Evolutionary conservation across 2,113 vertebrate genomes (phyloP).

Genomic region (Crotalus tigris): DNA sequence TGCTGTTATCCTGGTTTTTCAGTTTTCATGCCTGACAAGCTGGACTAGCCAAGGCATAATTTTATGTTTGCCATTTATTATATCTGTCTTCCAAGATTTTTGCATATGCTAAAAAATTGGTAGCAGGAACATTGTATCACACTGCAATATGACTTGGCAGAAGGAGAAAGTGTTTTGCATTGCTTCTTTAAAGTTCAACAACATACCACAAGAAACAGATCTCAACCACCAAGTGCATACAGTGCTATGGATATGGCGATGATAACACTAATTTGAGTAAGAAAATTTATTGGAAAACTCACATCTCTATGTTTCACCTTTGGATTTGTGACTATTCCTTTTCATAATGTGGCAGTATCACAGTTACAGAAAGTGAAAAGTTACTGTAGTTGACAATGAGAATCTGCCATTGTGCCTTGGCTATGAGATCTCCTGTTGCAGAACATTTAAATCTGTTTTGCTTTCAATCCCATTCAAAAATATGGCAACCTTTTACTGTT

Average conservation of each 20-base stretch:
- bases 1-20: neutral
- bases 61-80: neutral
- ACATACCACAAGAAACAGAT: neutral
- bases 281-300: neutral
- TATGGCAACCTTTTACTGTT: neutral
- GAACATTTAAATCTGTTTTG: conserved; percentile 36
- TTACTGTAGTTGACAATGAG: conserved; percentile 36
- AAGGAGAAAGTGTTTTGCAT: neutral
- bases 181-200: neutral
- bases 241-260: neutral
- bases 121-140: neutral
- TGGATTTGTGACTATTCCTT: neutral
- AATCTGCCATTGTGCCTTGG: conserved; percentile 46
- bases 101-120: neutral
- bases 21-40: neutral
- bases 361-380: neutral
- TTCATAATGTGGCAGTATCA: neutral
- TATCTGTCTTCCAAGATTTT: neutral
- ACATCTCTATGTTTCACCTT: neutral
- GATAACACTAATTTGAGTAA: neutral
- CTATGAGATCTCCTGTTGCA: conserved; percentile 41
- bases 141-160: neutral
- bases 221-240: neutral
- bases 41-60: neutral
- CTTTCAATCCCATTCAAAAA: conserved; percentile 48